phyloP scores from a whole-genome alignment of 2,888 invertebrate species.

The Xanthostigma xanthostigma region DNA sequence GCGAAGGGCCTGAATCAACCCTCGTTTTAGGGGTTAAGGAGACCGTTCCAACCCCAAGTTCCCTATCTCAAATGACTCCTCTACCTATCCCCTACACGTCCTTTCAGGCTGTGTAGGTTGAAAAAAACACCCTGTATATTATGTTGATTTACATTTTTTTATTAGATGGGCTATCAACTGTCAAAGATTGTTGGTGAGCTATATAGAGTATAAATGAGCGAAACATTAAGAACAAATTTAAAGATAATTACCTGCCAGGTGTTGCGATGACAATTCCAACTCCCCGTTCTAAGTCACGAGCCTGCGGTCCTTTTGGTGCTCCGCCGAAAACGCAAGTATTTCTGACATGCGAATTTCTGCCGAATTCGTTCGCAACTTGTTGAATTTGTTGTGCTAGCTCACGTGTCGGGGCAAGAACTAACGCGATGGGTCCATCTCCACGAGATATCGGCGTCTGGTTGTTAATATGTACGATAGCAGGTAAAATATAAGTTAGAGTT shows the following conservation, averaged over 20 bases:
- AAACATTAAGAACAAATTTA: no score
- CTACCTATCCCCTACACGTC: no score
- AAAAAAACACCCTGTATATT: no score
- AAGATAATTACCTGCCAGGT: slow-evolving; percentile 44
- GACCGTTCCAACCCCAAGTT: no score
- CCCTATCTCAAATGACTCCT: no score
- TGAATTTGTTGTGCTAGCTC: slow-evolving; percentile 73
- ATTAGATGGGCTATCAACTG: no score
- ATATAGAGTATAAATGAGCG: no score
- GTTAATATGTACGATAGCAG: slow-evolving; percentile 78
- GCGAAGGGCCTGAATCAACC: no score
- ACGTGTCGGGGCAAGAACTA: slow-evolving; percentile 66
- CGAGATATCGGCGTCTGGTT: slow-evolving; percentile 61
- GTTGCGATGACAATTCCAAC: slow-evolving; percentile 83
- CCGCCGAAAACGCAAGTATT: slow-evolving; percentile 86
- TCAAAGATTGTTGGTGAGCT: no score
- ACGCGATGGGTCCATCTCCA: slow-evolving; percentile 73
- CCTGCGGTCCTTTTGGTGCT: slow-evolving; percentile 73
- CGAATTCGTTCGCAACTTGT: slow-evolving; percentile 76
- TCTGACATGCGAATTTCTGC: slow-evolving; percentile 60
- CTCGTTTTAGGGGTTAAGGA: no score
- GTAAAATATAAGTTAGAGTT: slow-evolving; percentile 67
- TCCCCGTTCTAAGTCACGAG: slow-evolving; percentile 54
- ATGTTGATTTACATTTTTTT: no score
- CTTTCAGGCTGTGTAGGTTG: no score